phyloP scores from a whole-genome alignment of 2,888 invertebrate genomes.

The Lasiommata megera region DNA sequence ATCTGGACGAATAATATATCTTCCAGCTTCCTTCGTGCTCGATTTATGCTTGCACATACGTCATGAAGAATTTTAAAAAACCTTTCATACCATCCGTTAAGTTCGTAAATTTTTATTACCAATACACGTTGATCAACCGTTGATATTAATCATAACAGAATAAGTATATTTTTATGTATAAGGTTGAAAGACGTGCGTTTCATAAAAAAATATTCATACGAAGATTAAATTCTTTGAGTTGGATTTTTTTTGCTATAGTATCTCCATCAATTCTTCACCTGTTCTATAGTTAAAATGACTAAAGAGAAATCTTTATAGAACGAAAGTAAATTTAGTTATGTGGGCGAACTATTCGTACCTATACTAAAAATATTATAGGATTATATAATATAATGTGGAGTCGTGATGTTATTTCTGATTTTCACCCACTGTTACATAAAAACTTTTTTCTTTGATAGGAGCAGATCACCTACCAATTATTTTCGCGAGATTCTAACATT shows the following conservation, averaged over 20 bases:
- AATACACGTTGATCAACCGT: not conserved
- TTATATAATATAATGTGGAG: conserved; percentile 15
- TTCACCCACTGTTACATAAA: conserved; percentile 26
- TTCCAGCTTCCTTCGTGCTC: not conserved
- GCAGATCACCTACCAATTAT: conserved; percentile 23
- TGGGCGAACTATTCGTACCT: conserved; percentile 11
- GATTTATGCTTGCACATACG: not conserved
- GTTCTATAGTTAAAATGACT: not conserved
- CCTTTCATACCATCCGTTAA: conserved; percentile 1
- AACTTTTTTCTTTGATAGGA: conserved; percentile 22
- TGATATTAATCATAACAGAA: not conserved
- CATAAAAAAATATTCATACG: not conserved
- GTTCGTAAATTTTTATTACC: conserved; percentile 6
- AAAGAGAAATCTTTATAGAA: not conserved
- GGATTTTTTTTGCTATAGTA: not conserved
- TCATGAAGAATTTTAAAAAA: not conserved
- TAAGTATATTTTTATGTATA: not conserved
- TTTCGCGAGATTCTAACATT: conserved; percentile 26
- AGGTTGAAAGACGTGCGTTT: not conserved
- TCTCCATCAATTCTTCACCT: not conserved
- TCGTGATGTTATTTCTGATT: conserved; percentile 17
- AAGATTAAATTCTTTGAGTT: no score
- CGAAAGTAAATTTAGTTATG: conserved; percentile 7
- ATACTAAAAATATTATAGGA: conserved; percentile 11
- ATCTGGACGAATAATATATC: no score